A percentile compares a stretch with the other conserved stretches of the same genome.
These are phyloP conservation scores for Odontesthes bonariensis DNA, from an alignment of 2,113 vertebrate species.

Conservation along the genomic window DNA sequence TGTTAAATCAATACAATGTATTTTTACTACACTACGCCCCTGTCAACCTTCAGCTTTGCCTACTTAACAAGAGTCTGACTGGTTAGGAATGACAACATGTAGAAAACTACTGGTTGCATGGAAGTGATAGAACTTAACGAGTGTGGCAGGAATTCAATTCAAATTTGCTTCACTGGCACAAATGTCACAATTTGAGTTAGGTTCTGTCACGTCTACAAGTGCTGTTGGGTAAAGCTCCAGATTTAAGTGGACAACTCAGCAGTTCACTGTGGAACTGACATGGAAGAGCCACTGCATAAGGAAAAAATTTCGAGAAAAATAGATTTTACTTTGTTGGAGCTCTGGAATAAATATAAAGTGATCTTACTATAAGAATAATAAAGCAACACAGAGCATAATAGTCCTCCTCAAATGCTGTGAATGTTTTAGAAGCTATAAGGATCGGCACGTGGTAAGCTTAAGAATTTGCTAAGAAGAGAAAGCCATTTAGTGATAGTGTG, in stretches of 20 bases:
- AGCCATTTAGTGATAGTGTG: not conserved
- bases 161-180: constrained; percentile 1
- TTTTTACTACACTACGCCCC: not conserved
- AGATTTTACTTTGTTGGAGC: not conserved
- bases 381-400: not conserved
- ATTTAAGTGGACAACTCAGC: constrained; percentile 6
- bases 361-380: not conserved
- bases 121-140: not conserved
- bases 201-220: not conserved
- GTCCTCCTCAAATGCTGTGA: not conserved
- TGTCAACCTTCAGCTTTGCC: not conserved
- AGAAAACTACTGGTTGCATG: constrained; percentile 8
- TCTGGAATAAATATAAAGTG: not conserved
- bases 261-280: not conserved
- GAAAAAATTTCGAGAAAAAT: not conserved
- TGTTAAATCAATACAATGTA: not conserved
- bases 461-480: not conserved
- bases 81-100: not conserved
- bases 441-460: not conserved
- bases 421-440: not conserved
- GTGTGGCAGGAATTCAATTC: constrained; percentile 14
- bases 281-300: not conserved
- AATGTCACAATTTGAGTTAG: constrained; percentile 3
- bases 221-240: not conserved
- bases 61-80: not conserved